Evolutionary conservation across 2,888 invertebrate genomes (phyloP), one percentile per base, ranked within the genome.

Genomic region (Vesta saturnalis): DNA sequence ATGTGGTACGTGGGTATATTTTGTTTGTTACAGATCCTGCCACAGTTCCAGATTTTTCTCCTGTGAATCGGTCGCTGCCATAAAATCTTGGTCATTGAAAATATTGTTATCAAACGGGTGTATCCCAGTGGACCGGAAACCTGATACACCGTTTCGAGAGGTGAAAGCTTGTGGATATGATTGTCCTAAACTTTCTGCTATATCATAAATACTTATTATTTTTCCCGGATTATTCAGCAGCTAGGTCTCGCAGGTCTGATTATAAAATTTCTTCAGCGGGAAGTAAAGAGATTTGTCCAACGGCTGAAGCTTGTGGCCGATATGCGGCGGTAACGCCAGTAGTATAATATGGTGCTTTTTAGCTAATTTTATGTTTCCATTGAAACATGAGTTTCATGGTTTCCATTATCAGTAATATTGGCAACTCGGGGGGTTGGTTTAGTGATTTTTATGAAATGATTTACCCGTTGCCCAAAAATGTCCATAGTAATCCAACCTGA

Each of bases 401-500:
- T 43, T 39, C 52, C n/a, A n/a, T 35, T 49, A 65, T 39, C 3
- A 59, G 43, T 18, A 58, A n/a, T 39, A 59, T n/a, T n/a, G n/a
- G n/a, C n/a, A n/a, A n/a, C n/a, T n/a, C n/a, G n/a, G n/a, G n/a
- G n/a, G n/a, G n/a, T n/a, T n/a, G n/a, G n/a, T n/a, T n/a, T n/a
- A n/a, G n/a, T n/a, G n/a, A n/a, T 35, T 35, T 6, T 35, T n/a
- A n/a, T n/a, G n/a, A 47, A 21, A 18, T 12, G 4, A 47, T 14
- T 49, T n/a, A n/a, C 10, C 19, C 19, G 47, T 55, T n/a, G 54
- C 5, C 73, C 72, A 60, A 60, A 71, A 57, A n/a, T 65, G 39
- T 14, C 70, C 47, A n/a, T 62, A 81, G 79, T 70, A 80, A 77
- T 56, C 74, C n/a, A n/a, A n/a, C n/a, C n/a, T n/a, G 59, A 39